A percentile compares a stretch with the other conserved stretches of the same genome.
Evolutionary conservation across 2,113 vertebrate species (phyloP).

Genomic region (Ardeotis arabs): DNA sequence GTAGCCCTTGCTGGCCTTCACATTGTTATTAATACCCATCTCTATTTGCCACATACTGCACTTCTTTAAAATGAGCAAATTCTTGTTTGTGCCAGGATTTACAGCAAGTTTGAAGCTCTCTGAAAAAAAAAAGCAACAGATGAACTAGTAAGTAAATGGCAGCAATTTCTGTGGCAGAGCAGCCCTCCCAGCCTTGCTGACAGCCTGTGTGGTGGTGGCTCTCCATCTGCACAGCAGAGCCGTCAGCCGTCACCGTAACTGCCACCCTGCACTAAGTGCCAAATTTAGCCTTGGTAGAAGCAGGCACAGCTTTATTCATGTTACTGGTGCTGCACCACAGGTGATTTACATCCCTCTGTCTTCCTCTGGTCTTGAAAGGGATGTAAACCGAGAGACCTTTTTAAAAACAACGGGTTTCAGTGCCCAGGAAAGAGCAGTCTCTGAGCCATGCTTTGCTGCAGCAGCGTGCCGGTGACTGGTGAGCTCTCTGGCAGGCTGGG

Average conservation of each 20-base stretch:
- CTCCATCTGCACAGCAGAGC: rapidly evolving
- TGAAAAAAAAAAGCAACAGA: neutral
- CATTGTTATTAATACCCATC: neutral
- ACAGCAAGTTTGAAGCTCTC: neutral
- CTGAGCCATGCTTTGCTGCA: neutral
- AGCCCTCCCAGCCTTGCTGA: neutral
- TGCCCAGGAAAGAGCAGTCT: rapidly evolving
- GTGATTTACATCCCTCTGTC: neutral
- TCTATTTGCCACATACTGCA: neutral
- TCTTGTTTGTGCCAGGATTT: neutral
- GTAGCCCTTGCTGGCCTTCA: neutral
- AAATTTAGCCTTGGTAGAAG: neutral
- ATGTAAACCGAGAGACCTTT: neutral
- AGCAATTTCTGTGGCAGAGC: neutral
- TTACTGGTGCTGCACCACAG: neutral
- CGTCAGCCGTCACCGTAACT: rapidly evolving
- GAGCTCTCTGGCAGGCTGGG: neutral
- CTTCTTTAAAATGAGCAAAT: neutral
- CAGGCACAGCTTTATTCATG: neutral
- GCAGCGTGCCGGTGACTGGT: neutral
- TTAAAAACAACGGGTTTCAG: neutral
- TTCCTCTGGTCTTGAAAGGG: neutral
- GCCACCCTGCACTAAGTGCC: rapidly evolving
- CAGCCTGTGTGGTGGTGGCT: neutral
- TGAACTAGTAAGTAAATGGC: neutral